phyloP scores from a whole-genome alignment of 2,797 vertebrate genomes.

The Chiroxiphia lanceolata region DNA sequence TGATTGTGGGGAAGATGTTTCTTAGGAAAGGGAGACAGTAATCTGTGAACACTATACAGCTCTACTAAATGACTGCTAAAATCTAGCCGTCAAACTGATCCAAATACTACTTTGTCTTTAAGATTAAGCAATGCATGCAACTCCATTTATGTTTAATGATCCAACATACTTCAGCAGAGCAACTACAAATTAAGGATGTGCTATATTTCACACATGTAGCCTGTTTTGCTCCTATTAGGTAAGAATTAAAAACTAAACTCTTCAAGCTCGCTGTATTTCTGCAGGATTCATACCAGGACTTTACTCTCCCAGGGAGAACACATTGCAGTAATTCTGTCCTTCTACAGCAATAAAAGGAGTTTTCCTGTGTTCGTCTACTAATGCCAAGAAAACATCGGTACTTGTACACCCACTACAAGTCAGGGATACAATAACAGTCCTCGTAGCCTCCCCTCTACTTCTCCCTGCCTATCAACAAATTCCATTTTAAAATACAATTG shows the following conservation, averaged over 20 bases:
- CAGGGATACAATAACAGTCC: not conserved
- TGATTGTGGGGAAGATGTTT: rapidly evolving
- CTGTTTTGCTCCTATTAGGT: not conserved
- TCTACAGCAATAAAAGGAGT: not conserved
- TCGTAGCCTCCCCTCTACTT: not conserved
- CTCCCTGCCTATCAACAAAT: not conserved
- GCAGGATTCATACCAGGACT: not conserved
- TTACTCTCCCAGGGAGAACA: not conserved
- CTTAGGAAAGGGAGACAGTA: not conserved
- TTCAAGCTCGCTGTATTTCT: not conserved
- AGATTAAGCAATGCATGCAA: not conserved
- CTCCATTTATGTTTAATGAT: not conserved
- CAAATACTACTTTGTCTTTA: not conserved
- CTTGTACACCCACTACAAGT: not conserved
- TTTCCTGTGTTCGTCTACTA: not conserved
- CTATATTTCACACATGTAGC: not conserved
- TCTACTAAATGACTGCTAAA: not conserved
- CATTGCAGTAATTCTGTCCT: not conserved
- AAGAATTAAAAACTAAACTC: not conserved
- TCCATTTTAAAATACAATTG: not conserved
- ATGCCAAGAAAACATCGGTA: not conserved
- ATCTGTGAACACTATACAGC: not conserved
- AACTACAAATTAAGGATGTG: not conserved
- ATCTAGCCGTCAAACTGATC: not conserved
- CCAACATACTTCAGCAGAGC: not conserved